These are phyloP conservation scores for Enteromius mattozi DNA, from an alignment of 2,797 vertebrate genomes.

Conservation along the genomic window DNA sequence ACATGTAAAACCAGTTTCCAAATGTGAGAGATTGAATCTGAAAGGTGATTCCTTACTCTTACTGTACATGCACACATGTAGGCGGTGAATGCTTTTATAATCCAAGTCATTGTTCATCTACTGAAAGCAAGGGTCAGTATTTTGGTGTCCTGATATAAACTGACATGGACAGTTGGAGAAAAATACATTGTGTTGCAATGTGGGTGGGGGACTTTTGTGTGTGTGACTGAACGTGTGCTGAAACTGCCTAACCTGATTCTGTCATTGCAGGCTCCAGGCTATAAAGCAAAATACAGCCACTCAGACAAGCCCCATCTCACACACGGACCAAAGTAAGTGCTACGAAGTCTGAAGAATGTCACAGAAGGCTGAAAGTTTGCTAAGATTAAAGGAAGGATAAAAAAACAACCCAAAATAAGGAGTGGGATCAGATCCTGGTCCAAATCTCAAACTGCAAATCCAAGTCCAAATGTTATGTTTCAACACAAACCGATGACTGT, in stretches of 20 bases:
- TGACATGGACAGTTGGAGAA: conserved; percentile 33
- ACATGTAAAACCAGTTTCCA: conserved; percentile 5
- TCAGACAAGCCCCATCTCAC: conserved; percentile 35
- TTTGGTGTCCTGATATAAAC: conserved; percentile 34
- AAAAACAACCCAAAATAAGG: not conserved
- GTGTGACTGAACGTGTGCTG: conserved; percentile 19
- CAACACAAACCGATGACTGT: not conserved
- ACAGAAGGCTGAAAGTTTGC: conserved; percentile 23
- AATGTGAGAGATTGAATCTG: conserved; percentile 18
- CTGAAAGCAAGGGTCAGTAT: conserved; percentile 21
- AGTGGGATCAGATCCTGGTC: not conserved
- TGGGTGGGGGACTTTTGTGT: conserved; percentile 9
- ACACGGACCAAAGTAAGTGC: conserved; percentile 33
- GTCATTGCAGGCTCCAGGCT: conserved; percentile 48
- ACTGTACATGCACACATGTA: conserved; percentile 5
- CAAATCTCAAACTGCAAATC: conserved; percentile 28
- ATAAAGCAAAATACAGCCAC: conserved; percentile 35
- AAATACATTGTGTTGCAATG: conserved; percentile 3
- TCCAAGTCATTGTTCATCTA: not conserved
- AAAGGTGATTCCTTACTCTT: conserved; percentile 11
- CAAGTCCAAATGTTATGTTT: conserved; percentile 20
- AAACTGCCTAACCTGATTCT: conserved; percentile 58
- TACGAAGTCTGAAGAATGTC: conserved; percentile 28
- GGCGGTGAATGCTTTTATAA: conserved; percentile 5
- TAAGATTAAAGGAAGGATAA: conserved; percentile 4